These are phyloP conservation scores for Oxycera nigricornis DNA, from an alignment of 2,888 invertebrate genomes.

Conservation along the genomic window DNA sequence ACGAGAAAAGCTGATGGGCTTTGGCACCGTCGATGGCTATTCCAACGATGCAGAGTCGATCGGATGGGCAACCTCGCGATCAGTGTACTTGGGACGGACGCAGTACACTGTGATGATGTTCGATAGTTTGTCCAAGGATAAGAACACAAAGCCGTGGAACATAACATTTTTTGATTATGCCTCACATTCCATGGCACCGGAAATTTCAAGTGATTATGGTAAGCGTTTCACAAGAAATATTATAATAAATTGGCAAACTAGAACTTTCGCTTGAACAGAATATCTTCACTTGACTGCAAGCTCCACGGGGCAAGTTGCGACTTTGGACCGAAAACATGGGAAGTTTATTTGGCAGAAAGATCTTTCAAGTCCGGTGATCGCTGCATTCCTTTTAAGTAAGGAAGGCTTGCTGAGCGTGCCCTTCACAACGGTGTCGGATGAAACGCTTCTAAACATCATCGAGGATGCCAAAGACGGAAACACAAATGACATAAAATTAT, in stretches of 20 bases:
- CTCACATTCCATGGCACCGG: constrained; percentile 79
- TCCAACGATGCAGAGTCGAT: constrained; percentile 49
- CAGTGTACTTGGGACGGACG: constrained; percentile 69
- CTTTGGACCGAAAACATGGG: constrained; percentile 81
- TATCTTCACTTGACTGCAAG: constrained; percentile 89
- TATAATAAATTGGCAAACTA: not conserved
- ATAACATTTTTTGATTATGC: constrained; percentile 97
- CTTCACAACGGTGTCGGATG: constrained; percentile 88
- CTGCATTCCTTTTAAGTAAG: constrained; percentile 79
- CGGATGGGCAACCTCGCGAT: constrained; percentile 60
- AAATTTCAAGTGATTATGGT: constrained; percentile 83
- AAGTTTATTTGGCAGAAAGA: constrained; percentile 87
- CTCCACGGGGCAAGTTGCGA: constrained; percentile 84
- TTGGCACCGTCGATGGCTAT: constrained; percentile 53
- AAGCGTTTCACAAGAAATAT: constrained; percentile 38
- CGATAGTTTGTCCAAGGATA: constrained; percentile 73
- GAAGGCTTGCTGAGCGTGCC: constrained; percentile 84
- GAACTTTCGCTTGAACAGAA: constrained; percentile 69
- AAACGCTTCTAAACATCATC: constrained; percentile 76
- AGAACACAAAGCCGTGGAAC: constrained; percentile 84
- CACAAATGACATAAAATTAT: constrained; percentile 69
- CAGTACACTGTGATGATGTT: constrained; percentile 96
- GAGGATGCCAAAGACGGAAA: constrained; percentile 69
- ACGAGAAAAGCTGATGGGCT: constrained; percentile 60
- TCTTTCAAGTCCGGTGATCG: constrained; percentile 88